Evolutionary conservation across 2,797 vertebrate species (phyloP).

Genomic region (Enteromius thamalakanensis): DNA sequence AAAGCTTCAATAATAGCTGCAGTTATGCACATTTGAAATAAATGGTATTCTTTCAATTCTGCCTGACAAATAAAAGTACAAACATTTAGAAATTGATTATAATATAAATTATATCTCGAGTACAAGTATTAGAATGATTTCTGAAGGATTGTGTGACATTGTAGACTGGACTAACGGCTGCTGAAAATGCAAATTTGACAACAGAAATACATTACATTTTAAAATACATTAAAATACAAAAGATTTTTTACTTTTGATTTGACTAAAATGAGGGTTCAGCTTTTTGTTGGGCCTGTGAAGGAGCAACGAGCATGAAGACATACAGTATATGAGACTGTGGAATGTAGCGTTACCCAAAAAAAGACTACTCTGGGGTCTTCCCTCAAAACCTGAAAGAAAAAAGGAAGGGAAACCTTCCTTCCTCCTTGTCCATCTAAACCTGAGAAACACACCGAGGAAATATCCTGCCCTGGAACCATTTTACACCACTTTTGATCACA

Average conservation of each 20-base stretch:
- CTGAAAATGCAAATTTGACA: neutral
- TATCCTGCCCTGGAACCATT: conserved; percentile 47
- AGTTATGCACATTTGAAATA: neutral
- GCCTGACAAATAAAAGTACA: neutral
- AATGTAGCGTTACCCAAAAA: conserved; percentile 55
- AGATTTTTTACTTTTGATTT: no score
- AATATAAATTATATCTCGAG: neutral
- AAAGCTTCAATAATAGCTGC: neutral
- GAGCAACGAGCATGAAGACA: conserved; percentile 27
- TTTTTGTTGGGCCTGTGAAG: conserved; percentile 29
- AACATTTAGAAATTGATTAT: neutral
- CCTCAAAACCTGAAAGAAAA: conserved; percentile 52
- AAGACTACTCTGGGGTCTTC: conserved; percentile 33
- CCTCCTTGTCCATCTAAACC: conserved; percentile 39
- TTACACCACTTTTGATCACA: conserved; percentile 52
- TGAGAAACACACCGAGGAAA: conserved; percentile 45
- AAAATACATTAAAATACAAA: neutral
- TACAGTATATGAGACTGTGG: conserved; percentile 46
- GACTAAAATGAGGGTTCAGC: no score
- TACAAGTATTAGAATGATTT: neutral
- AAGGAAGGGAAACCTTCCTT: conserved; percentile 38
- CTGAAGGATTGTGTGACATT: neutral
- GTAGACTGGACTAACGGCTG: neutral
- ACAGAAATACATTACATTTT: neutral
- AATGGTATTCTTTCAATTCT: neutral